Base-by-base conservation (phyloP, 1,140 invertebrate species). In the Drosophila malerkotliana region DNA sequence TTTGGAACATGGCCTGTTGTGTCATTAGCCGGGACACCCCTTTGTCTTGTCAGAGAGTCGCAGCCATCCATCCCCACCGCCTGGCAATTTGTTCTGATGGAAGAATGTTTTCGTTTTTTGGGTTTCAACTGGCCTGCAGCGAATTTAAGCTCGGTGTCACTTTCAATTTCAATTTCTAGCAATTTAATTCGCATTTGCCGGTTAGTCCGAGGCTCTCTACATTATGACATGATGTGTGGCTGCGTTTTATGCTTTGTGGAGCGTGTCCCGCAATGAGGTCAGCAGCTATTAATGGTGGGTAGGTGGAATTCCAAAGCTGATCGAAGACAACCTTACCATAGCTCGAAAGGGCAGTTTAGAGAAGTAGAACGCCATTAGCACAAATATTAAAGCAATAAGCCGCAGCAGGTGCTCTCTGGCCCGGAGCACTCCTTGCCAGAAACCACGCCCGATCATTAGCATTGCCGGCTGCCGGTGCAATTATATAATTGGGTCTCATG, bases 131-230 rank as follows among this genome's bases (percentile, higher is more conserved):
- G 44, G 54, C 39, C 45, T 57, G 72, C 72, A 58, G 52, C 34
- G 54, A 66, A 77, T 75, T 69, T 34, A 26, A 63, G 64, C 71
- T 62, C 74, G 74, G 74, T 85, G 82, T 87, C 82, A 82, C 82
- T 85, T 85, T 87, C 82, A 85, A 85, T 85, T 85, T 87, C 82
- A 85, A 85, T 85, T 85, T 85, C 82, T 78, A 75, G 79, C 82
- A 85, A 85, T 85, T 85, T 87, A 85, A 81, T 75, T 87, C 82
- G 77, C 78, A 63, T 87, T 78, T 81, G 62, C 63, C 54, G 72
- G 63, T 63, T 49, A 69, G 69, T 69, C 52, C 39, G 67, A 10
- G 63, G 24, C 49, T 69, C 66, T 68, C 39, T 30, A 15, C 30
- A 3, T 15, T 32, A 3, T 14, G 47, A 8, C n/a, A 30, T 30